A percentile compares a stretch with the other conserved stretches of the same genome.
Conservation (phyloP, 2,888 invertebrate genomes). For the Anodontia alba region DNA sequence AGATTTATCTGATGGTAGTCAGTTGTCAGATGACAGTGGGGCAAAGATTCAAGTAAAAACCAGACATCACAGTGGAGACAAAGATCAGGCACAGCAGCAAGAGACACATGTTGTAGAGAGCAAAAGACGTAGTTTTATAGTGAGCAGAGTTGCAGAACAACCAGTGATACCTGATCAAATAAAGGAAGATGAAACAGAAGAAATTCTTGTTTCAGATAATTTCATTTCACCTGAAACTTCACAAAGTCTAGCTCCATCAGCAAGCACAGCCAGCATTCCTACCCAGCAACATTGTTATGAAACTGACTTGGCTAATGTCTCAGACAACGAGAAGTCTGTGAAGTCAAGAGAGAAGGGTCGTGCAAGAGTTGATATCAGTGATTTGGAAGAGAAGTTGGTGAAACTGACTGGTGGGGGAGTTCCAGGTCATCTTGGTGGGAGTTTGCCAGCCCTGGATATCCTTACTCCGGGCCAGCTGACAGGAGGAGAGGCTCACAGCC, state of each 20-base stretch:
- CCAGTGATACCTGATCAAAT: slow-evolving; percentile 69
- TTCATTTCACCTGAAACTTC: slow-evolving; percentile 61
- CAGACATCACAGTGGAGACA: slow-evolving; percentile 56
- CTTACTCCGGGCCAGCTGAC: slow-evolving; percentile 16
- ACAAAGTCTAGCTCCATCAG: slow-evolving; percentile 42
- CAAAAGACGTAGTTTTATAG: slow-evolving; percentile 74
- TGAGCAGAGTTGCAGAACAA: slow-evolving; percentile 70
- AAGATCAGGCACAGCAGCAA: slow-evolving; percentile 40
- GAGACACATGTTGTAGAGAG: slow-evolving; percentile 71
- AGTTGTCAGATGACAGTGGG: slow-evolving; percentile 46
- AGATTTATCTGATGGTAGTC: slow-evolving; percentile 33
- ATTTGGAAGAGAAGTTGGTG: slow-evolving; percentile 74
- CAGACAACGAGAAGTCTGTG: slow-evolving; percentile 64
- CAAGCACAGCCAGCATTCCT: slow-evolving; percentile 35
- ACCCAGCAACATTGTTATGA: slow-evolving; percentile 44
- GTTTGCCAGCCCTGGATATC: slow-evolving; percentile 24
- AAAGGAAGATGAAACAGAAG: slow-evolving; percentile 75
- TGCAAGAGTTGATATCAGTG: slow-evolving; percentile 74
- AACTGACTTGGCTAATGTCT: slow-evolving; percentile 50
- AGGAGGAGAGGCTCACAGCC: slow-evolving; percentile 49
- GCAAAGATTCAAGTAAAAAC: slow-evolving; percentile 61
- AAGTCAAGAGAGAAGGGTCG: slow-evolving; percentile 56
- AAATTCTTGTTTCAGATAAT: slow-evolving; percentile 36
- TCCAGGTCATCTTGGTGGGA: slow-evolving; percentile 30
- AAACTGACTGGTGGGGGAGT: slow-evolving; percentile 63